phyloP scores from a whole-genome alignment of 2,888 invertebrate species.

The Chrysomela aeneicollis region DNA sequence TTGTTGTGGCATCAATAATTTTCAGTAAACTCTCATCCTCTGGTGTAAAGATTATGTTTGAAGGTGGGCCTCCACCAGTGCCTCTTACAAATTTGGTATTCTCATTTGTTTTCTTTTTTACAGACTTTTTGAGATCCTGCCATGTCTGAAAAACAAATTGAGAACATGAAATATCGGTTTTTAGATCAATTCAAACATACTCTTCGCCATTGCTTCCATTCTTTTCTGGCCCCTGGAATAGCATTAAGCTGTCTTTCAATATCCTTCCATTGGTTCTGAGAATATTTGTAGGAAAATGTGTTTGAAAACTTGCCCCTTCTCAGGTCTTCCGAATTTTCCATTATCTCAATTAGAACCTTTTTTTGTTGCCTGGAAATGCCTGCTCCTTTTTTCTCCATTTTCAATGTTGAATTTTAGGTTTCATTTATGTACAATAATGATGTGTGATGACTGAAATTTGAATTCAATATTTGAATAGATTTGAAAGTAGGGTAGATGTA shows the following conservation, averaged over 20 bases:
- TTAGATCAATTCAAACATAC: constrained; percentile 8
- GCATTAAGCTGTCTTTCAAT: constrained; percentile 12
- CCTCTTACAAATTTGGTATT: background rate
- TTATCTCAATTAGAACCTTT: background rate
- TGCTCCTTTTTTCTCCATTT: too few species aligned
- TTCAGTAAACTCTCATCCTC: constrained; percentile 10
- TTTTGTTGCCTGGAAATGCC: constrained; percentile 3
- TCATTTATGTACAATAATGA: constrained; percentile 1
- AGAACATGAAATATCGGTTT: too few species aligned
- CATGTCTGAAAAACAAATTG: constrained; percentile 13
- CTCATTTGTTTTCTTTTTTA: background rate
- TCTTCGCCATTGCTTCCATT: constrained; percentile 21
- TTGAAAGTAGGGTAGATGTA: too few species aligned
- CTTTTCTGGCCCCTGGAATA: constrained; percentile 15
- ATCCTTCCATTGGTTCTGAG: constrained; percentile 8
- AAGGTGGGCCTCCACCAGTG: constrained; percentile 11
- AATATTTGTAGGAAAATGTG: background rate
- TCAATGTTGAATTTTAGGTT: too few species aligned
- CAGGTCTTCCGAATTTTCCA: background rate
- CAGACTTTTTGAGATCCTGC: constrained; percentile 1
- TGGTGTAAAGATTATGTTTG: constrained; percentile 4
- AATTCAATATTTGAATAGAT: too few species aligned
- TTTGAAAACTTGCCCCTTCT: background rate
- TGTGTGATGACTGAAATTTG: too few species aligned
- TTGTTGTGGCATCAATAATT: background rate